Conservation (phyloP, 1,140 invertebrate species). For the Riptortus pedestris region DNA sequence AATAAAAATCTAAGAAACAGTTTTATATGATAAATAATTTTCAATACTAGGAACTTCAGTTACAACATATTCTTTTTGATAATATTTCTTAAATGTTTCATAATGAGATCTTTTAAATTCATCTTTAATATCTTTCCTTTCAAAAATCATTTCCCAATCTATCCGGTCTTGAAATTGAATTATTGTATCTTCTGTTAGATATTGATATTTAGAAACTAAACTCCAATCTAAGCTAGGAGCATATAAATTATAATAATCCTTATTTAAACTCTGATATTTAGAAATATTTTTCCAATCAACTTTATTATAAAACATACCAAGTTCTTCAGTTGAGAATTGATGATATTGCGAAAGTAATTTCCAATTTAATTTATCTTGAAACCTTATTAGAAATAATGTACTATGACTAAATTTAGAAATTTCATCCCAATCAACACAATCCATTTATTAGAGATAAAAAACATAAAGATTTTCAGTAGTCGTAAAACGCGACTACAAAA, state of each 20-base stretch:
- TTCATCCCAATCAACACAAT: neutral
- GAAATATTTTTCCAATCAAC: neutral
- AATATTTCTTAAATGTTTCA: neutral
- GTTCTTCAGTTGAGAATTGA: neutral
- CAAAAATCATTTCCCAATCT: neutral
- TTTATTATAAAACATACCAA: neutral
- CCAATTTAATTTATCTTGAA: neutral
- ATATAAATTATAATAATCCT: neutral
- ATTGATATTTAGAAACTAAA: neutral
- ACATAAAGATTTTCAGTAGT: too few relatives aligned
- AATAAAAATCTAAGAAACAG: too few relatives aligned
- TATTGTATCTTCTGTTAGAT: neutral
- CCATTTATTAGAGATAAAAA: neutral
- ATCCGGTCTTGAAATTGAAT: neutral
- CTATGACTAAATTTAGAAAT: neutral
- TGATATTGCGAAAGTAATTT: neutral
- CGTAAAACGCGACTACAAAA: too few relatives aligned
- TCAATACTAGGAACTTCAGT: neutral
- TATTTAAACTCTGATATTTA: neutral
- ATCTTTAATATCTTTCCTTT: neutral
- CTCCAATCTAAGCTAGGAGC: neutral
- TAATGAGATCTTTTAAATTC: too few relatives aligned
- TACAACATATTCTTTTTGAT: neutral
- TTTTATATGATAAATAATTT: too few relatives aligned
- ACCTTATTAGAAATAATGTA: neutral